phyloP scores from a whole-genome alignment of 2,797 vertebrate genomes.

The Gymnodraco acuticeps region DNA sequence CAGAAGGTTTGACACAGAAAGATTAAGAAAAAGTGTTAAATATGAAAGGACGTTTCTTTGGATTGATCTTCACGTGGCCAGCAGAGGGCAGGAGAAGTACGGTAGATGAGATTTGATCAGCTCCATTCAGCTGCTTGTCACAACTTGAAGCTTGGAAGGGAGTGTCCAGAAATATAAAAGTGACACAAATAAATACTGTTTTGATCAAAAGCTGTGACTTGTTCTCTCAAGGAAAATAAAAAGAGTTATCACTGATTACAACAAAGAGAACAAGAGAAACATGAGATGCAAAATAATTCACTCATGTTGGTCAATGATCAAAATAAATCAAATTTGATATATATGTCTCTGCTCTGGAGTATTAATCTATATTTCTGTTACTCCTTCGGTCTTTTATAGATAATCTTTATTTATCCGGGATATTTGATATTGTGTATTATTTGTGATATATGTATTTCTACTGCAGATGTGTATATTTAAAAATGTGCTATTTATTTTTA shows the following conservation, averaged over 20 bases:
- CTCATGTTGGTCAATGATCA: neutral
- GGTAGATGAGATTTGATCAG: neutral
- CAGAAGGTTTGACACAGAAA: neutral
- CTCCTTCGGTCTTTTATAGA: too few species aligned
- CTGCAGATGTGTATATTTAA: too few species aligned
- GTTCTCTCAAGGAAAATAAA: neutral
- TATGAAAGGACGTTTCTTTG: neutral
- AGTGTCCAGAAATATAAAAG: neutral
- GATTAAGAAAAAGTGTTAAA: neutral
- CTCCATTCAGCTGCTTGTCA: neutral
- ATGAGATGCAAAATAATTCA: neutral
- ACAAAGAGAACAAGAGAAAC: neutral
- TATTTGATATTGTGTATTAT: too few species aligned
- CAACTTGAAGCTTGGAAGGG: neutral
- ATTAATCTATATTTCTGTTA: too few species aligned
- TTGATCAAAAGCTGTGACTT: neutral
- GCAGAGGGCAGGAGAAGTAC: slow-evolving; percentile 52
- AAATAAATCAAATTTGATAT: too few species aligned
- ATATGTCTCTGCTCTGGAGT: too few species aligned
- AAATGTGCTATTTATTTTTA: too few species aligned
- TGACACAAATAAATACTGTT: neutral
- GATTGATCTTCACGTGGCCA: slow-evolving; percentile 27
- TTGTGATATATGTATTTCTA: too few species aligned
- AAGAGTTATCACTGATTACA: neutral
- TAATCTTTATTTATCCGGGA: too few species aligned